Evolutionary conservation across 2,888 invertebrate genomes (phyloP).

Genomic region (Altica lythri): DNA sequence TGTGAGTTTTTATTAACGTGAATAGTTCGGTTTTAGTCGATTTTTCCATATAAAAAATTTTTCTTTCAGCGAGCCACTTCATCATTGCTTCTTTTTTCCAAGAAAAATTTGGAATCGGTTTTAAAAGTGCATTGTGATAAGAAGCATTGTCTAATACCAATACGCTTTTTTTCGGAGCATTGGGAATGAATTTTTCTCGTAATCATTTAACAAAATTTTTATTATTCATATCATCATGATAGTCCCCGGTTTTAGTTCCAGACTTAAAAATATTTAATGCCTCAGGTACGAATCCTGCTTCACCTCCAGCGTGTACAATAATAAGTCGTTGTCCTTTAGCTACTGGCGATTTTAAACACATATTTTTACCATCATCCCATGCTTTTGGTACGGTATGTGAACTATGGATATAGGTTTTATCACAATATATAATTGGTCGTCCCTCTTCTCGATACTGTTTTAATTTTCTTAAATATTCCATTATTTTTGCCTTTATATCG

Average conservation of each 20-base stretch:
- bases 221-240: conserved; percentile 28
- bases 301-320: conserved; percentile 28
- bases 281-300: conserved; percentile 25
- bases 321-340: conserved; percentile 37
- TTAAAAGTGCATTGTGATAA: background rate
- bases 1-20: no score
- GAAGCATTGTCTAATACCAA: background rate
- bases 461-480: conserved; percentile 7
- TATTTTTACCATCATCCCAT: conserved; percentile 22
- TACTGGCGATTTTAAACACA: conserved; percentile 34
- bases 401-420: conserved; percentile 45
- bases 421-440: conserved; percentile 28
- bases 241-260: conserved; percentile 22
- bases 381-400: conserved; percentile 43
- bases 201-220: conserved; percentile 27
- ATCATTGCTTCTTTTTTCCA: conserved; percentile 6
- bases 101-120: conserved; percentile 3
- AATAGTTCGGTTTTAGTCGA: no score
- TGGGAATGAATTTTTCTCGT: conserved; percentile 25
- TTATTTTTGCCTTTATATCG: conserved; percentile 2
- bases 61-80: conserved; percentile 2
- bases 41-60: no score
- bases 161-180: conserved; percentile 2
- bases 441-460: conserved; percentile 22
- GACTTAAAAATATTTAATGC: conserved; percentile 9